phyloP scores from a whole-genome alignment of 1,140 invertebrate genomes.

The Caenorhabditis tropicalis region DNA sequence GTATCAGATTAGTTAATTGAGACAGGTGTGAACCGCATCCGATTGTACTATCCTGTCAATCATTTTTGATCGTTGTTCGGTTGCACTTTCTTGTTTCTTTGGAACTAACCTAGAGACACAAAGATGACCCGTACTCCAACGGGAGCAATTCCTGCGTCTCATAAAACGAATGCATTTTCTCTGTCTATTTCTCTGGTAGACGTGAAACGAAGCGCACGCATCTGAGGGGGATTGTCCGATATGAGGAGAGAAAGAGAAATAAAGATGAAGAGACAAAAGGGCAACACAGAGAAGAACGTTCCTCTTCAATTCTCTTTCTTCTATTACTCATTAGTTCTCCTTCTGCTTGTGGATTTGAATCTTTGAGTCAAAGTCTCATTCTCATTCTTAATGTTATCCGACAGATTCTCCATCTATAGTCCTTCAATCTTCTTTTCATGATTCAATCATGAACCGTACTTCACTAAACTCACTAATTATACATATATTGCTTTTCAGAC shows the following conservation, averaged over 20 bases:
- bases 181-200: not conserved
- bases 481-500: too few relatives aligned
- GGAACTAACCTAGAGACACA: not conserved
- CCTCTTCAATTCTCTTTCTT: not conserved
- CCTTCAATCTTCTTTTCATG: too few relatives aligned
- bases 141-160: not conserved
- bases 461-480: too few relatives aligned
- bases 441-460: too few relatives aligned
- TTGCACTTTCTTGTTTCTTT: too few relatives aligned
- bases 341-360: not conserved
- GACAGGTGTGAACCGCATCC: too few relatives aligned
- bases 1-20: too few relatives aligned
- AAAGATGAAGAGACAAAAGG: not conserved
- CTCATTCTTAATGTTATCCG: not conserved
- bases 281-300: not conserved
- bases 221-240: slow-evolving; percentile 1
- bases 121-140: not conserved
- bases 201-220: not conserved
- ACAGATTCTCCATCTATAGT: too few relatives aligned
- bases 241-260: not conserved
- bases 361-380: too few relatives aligned
- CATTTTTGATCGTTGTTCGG: too few relatives aligned
- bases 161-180: not conserved
- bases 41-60: too few relatives aligned
- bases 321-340: slow-evolving; percentile 1